Conservation (phyloP, 2,113 vertebrate species). For the Australoheros scitulus region DNA sequence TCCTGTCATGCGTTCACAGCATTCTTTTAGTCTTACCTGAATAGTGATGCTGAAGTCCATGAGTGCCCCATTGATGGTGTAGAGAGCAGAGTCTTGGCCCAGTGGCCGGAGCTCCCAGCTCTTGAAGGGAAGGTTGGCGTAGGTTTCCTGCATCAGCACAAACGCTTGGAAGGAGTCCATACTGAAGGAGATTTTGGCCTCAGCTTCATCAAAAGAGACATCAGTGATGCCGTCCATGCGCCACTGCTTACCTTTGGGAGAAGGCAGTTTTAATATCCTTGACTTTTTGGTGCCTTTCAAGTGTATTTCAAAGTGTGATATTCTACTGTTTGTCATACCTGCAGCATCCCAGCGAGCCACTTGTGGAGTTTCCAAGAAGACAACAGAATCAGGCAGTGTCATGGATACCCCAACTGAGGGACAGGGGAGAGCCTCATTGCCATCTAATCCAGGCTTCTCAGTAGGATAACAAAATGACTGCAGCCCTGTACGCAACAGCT, state of each 20-base stretch:
- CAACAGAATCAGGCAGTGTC: conserved; percentile 69
- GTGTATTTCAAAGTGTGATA: not conserved
- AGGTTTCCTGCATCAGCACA: conserved; percentile 84
- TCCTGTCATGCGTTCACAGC: not conserved
- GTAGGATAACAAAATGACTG: conserved; percentile 77
- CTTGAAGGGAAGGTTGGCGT: conserved; percentile 86
- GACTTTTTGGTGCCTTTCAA: not conserved
- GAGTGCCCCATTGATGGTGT: conserved; percentile 78
- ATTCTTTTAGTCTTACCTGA: conserved; percentile 72
- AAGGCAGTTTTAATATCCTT: not conserved
- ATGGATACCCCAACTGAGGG: conserved; percentile 79
- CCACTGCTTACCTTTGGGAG: conserved; percentile 82
- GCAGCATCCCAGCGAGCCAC: conserved; percentile 85
- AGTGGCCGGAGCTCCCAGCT: conserved; percentile 86
- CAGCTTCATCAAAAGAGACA: conserved; percentile 46
- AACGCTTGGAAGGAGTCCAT: conserved; percentile 80
- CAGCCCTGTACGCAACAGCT: conserved; percentile 82
- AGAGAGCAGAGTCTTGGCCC: conserved; percentile 70
- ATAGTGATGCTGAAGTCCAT: conserved; percentile 83
- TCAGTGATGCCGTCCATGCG: conserved; percentile 81
- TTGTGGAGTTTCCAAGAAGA: conserved; percentile 84
- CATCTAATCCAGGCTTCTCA: conserved; percentile 45
- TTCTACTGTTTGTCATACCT: conserved; percentile 67
- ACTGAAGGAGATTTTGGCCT: conserved; percentile 79
- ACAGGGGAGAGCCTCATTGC: conserved; percentile 14